Base-by-base conservation (phyloP, 2,888 invertebrate genomes). In the Podabrus alpinus region DNA sequence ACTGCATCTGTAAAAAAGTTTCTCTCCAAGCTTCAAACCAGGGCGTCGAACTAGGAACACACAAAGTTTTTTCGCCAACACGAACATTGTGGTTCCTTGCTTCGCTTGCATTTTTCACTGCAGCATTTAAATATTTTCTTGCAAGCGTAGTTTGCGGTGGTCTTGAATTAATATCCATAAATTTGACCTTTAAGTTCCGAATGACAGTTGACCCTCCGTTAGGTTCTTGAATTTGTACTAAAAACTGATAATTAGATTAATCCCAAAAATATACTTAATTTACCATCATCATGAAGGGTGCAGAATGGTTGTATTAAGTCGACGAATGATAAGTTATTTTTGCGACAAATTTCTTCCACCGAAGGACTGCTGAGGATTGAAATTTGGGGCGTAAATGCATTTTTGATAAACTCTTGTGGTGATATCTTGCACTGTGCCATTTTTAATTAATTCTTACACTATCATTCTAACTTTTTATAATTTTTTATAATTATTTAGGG, bases 11-110 rank as follows among this genome's bases (percentile, higher is more conserved):
- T 64, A 97, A 89, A 87, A 98, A 98, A 24, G 94, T 94, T 82
- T 97, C 96, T 82, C 97, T 91, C 96, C 97, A 99, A 10, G 94
- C 92, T 87, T 98, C 97, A 89, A 95, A 99, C 98, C 99, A 99
- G 13, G 97, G 94, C 71, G 96, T 95, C 10, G 92, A 90, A 59
- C 91, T 88, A 25, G 96, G 95, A 81, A 95, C 89, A 81, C 94
- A 92, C 78, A 95, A 87, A 81, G 90, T 90, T 75, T 90, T 88
- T 62, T 89, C 85, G 74, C 86, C 90, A 82, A 84, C 76, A 76
- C 78, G 80, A 64, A 84, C 70, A 71, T 72, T 76, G 73, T 84
- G 81, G 24, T 77, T 79, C 79, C 82, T 81, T n/a, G 83, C 83
- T 15, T 86, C 85, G 21, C 82, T 74, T n/a, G 84, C 82, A 72